Evolutionary conservation across 2,797 vertebrate genomes (phyloP).

Genomic region (Danio jaintianensis): DNA sequence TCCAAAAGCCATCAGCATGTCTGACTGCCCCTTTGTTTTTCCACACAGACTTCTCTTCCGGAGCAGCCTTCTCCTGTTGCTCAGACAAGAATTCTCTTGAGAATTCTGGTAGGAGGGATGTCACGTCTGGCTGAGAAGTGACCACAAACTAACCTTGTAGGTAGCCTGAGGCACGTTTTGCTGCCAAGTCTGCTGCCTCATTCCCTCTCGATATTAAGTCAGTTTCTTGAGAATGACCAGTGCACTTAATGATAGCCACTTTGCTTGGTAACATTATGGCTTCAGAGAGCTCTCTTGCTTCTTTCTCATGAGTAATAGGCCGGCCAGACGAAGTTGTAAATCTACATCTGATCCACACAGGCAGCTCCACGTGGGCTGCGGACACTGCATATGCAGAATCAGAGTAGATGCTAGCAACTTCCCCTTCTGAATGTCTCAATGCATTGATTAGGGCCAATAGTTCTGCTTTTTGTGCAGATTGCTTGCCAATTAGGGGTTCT

Average conservation of each 20-base stretch:
- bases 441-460: not conserved
- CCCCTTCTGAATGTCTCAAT: not conserved
- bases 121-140: not conserved
- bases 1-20: not conserved
- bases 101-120: not conserved
- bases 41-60: too few relatives aligned
- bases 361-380: not conserved
- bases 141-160: not conserved
- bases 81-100: too few relatives aligned
- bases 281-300: constrained; percentile 2
- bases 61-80: not conserved
- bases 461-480: constrained; percentile 6
- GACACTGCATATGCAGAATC: not conserved
- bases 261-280: not conserved
- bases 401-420: not conserved
- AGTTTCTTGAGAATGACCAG: constrained; percentile 2
- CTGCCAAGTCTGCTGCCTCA: constrained; percentile 1
- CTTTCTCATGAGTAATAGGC: not conserved
- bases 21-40: not conserved
- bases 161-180: not conserved
- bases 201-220: not conserved
- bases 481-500: not conserved
- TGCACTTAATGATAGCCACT: constrained; percentile 7
- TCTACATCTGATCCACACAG: constrained; percentile 12
- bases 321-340: not conserved